Evolutionary conservation across 2,888 invertebrate species (phyloP), one percentile per base, ranked within the genome.

Genomic region (Agrotis segetum): DNA sequence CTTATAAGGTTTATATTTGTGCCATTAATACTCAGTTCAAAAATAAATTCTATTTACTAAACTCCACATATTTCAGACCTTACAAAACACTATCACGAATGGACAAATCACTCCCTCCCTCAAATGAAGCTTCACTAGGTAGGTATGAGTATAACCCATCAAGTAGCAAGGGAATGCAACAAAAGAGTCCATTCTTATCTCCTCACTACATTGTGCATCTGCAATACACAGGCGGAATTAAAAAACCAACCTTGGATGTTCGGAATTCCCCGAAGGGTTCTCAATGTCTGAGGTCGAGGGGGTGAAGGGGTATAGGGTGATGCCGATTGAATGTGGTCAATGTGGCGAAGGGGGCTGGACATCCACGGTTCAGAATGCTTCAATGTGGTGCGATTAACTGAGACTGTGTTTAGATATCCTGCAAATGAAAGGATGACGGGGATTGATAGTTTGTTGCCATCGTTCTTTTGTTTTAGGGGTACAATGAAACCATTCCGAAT

Each of bases 271-370:
- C 84, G 83, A 90, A 90, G 92, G 90, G 89, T 88, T 92, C 78
- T 84, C 84, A 52, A 82, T 81, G 84, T 85, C 85, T 85, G 85
- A 85, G 85, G 85, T 84, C 55, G 77, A 19, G 19, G 34, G 56
- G 34, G 56, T 34, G 29, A 34, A 34, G 92, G 91, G 93, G 92
- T 89, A 90, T 88, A 90, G 91, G 91, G 85, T 82, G 81, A 74
- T 85, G 69, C 78, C 91, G 92, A 93, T 94, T 94, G 93, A 93
- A 94, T 94, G 94, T 88, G 94, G 95, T 93, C 88, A 87, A 70
- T 90, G 93, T 77, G 90, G 90, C 65, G 67, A 74, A 79, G 68
- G 86, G 88, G 85, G 84, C 86, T 90, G 92, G 88, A 86, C 88
- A 85, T 86, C 83, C 82, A 67, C 58, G 62, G 84, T 76, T 62